Evolutionary conservation across 2,888 invertebrate genomes (phyloP), one percentile per base, ranked within the genome.

Genomic region (Troglohyphantes excavatus): DNA sequence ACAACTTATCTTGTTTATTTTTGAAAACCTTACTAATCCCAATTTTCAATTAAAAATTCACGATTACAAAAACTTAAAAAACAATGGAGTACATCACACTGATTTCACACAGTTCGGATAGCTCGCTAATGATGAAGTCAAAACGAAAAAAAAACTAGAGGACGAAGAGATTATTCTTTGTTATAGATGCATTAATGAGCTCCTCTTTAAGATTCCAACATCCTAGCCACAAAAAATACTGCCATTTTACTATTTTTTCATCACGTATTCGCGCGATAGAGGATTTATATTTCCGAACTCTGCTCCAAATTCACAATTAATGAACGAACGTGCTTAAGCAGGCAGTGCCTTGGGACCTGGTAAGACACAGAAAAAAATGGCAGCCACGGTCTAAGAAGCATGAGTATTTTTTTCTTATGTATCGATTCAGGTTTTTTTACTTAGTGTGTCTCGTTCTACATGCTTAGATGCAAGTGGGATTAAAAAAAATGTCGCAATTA

Each of bases 301-400:
- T 13, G 26, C 63, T 39, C 78, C 11, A 43, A 63, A 78, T 39
- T 78, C 65, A 7, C 63, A 78, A 65, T 78, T 78, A 78, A 78
- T 78, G 78, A 78, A 65, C n/a, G 78, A 33, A 39, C 78, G 78
- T 78, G 78, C 78, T 65, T 78, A 78, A 78, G 78, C 21, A 78
- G 75, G 21, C 78, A 27, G 43, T 65, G 43, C 65, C 27, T 39
- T 23, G 65, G 43, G 26, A 46, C 27, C 29, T 61, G 27, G 7
- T 19, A 13, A 13, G 11, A n/a, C 0, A 7, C 1, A 5, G 75
- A 19, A 29, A 75, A 78, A 78, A 78, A 63, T 6, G 13, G 6
- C 63, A 39, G n/a, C 46, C 1, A 23, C 39, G 63, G n/a, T 26
- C 17, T 23, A 26, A 19, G 26, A n/a, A 65, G 11, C n/a, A 29